Conservation (phyloP, 2,888 invertebrate genomes). For the Brenthis daphne region DNA sequence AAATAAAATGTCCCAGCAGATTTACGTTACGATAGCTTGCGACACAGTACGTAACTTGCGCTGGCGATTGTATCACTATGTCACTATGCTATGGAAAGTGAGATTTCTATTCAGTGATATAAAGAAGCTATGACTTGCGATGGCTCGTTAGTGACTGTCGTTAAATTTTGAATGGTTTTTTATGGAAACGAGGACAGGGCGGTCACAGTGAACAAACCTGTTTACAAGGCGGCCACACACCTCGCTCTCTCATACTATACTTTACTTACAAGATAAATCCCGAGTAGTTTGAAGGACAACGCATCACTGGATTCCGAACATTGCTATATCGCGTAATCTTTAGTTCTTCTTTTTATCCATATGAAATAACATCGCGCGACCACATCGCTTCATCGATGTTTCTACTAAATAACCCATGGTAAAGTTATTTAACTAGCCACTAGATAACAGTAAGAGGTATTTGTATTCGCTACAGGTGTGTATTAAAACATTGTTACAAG, state of each 20-base stretch:
- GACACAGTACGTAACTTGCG: constrained; percentile 54
- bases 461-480: constrained; percentile 11
- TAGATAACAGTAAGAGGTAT: constrained; percentile 4
- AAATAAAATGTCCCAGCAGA: constrained; percentile 58
- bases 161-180: constrained; percentile 72
- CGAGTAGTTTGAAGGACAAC: constrained; percentile 37
- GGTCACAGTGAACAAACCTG: constrained; percentile 59
- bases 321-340: constrained; percentile 31
- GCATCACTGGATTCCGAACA: constrained; percentile 31
- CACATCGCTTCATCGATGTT: background rate
- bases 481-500: constrained; percentile 19
- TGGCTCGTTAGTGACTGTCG: constrained; percentile 57
- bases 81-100: constrained; percentile 68
- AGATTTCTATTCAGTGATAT: constrained; percentile 59
- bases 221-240: constrained; percentile 57
- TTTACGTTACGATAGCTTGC: constrained; percentile 48
- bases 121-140: constrained; percentile 48
- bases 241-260: constrained; percentile 42
- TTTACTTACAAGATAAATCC: constrained; percentile 31
- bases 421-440: background rate
- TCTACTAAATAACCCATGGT: background rate
- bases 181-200: constrained; percentile 48
- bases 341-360: constrained; percentile 27
- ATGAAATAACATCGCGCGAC: constrained; percentile 26
- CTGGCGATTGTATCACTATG: constrained; percentile 57